A percentile compares a stretch with the other conserved stretches of the same genome.
Evolutionary conservation across 2,797 vertebrate genomes (phyloP).

Genomic region (Chanos chanos): DNA sequence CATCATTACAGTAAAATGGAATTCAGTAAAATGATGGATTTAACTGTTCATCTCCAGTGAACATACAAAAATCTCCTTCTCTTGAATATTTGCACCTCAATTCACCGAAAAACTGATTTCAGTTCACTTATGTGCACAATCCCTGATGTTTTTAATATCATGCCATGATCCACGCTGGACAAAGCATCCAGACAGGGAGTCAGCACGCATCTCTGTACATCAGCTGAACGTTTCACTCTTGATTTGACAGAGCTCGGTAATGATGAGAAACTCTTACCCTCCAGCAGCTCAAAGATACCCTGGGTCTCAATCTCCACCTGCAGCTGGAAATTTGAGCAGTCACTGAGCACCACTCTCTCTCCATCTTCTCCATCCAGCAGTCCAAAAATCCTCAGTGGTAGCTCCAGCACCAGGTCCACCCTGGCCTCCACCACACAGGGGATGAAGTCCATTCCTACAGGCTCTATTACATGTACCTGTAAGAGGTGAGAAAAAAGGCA

Average conservation of each 20-base stretch:
- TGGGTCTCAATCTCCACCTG: slow-evolving; percentile 80
- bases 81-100: no score
- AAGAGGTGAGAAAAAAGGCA: neutral
- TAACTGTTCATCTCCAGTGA: no score
- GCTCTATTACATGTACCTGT: slow-evolving; percentile 89
- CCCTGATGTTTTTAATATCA: no score
- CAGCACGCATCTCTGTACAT: neutral
- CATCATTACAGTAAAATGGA: no score
- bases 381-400: slow-evolving; percentile 85
- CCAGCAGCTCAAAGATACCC: slow-evolving; percentile 76
- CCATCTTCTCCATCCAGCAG: slow-evolving; percentile 55
- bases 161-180: no score
- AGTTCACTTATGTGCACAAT: no score
- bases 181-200: no score
- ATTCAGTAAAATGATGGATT: no score
- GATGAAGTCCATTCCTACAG: slow-evolving; percentile 87
- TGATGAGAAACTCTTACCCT: slow-evolving; percentile 66
- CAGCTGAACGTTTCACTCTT: neutral
- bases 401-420: slow-evolving; percentile 78
- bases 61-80: no score
- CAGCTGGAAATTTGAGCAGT: slow-evolving; percentile 92
- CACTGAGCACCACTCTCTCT: slow-evolving; percentile 78
- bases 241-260: neutral
- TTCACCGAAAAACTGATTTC: no score
- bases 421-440: slow-evolving; percentile 82